Conservation (phyloP, 2,888 invertebrate genomes). For the Meta bourneti region DNA sequence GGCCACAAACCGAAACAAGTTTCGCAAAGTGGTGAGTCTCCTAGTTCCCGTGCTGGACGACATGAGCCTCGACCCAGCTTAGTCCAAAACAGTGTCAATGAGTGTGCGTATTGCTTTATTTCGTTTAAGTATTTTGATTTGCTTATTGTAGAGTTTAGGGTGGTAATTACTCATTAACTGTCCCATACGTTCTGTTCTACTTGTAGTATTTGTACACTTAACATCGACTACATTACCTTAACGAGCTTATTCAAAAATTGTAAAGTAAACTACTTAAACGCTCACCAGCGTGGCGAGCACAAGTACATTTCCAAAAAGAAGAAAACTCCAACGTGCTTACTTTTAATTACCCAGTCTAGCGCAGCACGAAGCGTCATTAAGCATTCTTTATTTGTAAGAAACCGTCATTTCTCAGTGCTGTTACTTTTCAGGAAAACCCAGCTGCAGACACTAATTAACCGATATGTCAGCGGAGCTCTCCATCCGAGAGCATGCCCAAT, state of each 20-base stretch:
- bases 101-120: too few species aligned
- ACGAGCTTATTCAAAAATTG: neutral
- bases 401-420: neutral
- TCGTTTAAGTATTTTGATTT: too few species aligned
- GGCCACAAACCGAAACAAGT: too few species aligned
- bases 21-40: too few species aligned
- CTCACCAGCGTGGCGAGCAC: neutral
- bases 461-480: conserved; percentile 25
- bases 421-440: neutral
- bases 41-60: too few species aligned
- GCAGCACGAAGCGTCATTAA: conserved; percentile 3
- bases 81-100: too few species aligned
- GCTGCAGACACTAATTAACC: conserved; percentile 43
- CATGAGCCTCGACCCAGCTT: too few species aligned
- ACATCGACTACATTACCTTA: neutral
- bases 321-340: conserved; percentile 4
- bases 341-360: conserved; percentile 18
- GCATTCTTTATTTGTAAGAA: conserved; percentile 1
- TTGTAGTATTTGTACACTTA: neutral
- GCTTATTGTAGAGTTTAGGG: too few species aligned
- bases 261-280: neutral
- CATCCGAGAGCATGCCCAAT: neutral
- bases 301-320: neutral
- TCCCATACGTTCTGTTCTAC: neutral
- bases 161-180: too few species aligned